A percentile compares a stretch with the other conserved stretches of the same genome.
Conservation (phyloP, 1,140 invertebrate genomes). For the Elysia chlorotica region DNA sequence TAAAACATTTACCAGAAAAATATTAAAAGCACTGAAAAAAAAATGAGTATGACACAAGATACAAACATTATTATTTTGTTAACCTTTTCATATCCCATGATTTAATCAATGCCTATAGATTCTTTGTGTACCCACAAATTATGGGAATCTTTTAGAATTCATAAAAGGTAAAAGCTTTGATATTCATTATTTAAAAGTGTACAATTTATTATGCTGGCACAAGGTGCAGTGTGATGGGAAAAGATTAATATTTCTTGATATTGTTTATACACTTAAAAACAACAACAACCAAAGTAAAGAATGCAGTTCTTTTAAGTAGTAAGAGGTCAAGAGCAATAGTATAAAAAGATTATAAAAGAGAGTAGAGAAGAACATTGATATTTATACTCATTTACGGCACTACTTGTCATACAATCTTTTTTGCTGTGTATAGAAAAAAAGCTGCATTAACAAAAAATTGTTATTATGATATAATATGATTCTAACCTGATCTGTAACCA, state of each 20-base stretch:
- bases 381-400: background rate
- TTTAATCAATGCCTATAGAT: too few relatives aligned
- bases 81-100: too few relatives aligned
- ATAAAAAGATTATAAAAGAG: background rate
- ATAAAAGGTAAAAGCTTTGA: background rate
- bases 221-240: too few relatives aligned
- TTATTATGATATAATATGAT: background rate
- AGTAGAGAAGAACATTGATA: too few relatives aligned
- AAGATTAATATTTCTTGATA: background rate
- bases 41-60: too few relatives aligned
- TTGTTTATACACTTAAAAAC: background rate
- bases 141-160: background rate
- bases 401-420: background rate
- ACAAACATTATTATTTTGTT: too few relatives aligned
- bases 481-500: conserved; percentile 29
- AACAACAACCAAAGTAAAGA: background rate
- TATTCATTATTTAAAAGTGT: background rate
- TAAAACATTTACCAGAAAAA: too few relatives aligned
- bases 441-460: background rate
- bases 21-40: too few relatives aligned
- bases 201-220: background rate
- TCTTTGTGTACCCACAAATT: too few relatives aligned
- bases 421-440: background rate
- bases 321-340: background rate
- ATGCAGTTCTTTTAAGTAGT: background rate